These are phyloP conservation scores for Allygus modestus DNA, from an alignment of 2,888 invertebrate genomes.

Conservation along the genomic window DNA sequence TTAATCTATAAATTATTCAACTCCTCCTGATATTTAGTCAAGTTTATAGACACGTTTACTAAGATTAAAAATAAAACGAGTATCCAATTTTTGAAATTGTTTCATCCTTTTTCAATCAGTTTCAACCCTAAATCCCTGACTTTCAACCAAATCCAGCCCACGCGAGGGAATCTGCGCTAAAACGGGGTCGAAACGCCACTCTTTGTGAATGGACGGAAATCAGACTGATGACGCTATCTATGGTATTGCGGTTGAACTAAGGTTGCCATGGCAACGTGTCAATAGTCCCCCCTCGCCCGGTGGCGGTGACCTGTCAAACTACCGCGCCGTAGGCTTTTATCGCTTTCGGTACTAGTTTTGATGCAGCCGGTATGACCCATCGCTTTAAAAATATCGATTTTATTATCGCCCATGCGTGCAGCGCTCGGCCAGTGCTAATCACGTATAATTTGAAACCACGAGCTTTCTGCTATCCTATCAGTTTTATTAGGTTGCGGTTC, in stretches of 20 bases:
- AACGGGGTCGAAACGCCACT: conserved; percentile 15
- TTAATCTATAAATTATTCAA: too few species aligned
- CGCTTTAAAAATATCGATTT: conserved; percentile 36
- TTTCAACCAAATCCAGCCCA: background rate
- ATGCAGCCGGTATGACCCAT: conserved; percentile 25
- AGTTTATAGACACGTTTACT: too few species aligned
- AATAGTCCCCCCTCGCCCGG: conserved; percentile 44
- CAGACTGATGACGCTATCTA: conserved; percentile 57
- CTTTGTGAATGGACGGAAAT: conserved; percentile 46
- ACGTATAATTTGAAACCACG: conserved; percentile 29
- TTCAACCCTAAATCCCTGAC: background rate
- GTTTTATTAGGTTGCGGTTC: conserved; percentile 12
- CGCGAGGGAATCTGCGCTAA: background rate
- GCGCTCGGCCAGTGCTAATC: conserved; percentile 1
- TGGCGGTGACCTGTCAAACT: conserved; percentile 57
- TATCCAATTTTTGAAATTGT: too few species aligned
- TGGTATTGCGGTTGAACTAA: conserved; percentile 56
- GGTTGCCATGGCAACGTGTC: conserved; percentile 62
- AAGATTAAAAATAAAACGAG: too few species aligned
- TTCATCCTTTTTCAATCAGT: background rate
- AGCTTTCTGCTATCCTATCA: background rate
- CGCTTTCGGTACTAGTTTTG: conserved; percentile 40
- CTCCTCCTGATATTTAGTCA: too few species aligned
- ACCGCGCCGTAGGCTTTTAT: conserved; percentile 46
- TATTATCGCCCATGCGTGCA: conserved; percentile 23